Conservation (phyloP, 2,888 invertebrate species). For the Temnothorax ravouxi region DNA sequence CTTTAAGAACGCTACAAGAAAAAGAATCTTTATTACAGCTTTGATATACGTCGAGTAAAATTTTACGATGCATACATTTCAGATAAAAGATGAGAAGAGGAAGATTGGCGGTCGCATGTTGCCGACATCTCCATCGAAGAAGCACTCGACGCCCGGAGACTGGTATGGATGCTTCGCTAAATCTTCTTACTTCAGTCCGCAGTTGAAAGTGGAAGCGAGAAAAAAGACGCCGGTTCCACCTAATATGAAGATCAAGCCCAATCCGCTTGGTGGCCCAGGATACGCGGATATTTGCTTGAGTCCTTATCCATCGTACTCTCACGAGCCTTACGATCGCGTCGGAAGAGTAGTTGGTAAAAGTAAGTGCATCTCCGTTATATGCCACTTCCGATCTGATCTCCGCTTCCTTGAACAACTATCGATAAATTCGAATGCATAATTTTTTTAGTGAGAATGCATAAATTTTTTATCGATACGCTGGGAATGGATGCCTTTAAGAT, state of each 20-base stretch:
- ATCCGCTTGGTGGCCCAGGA: slow-evolving; percentile 87
- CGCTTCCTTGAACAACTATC: background rate
- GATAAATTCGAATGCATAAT: slow-evolving; percentile 30
- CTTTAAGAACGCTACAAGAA: background rate
- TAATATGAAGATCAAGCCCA: slow-evolving; percentile 79
- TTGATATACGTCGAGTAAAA: background rate
- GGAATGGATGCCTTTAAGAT: background rate
- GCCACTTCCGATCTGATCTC: slow-evolving; percentile 7
- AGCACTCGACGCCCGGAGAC: slow-evolving; percentile 87
- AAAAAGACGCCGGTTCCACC: slow-evolving; percentile 62
- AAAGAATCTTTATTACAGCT: background rate
- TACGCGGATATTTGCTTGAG: slow-evolving; percentile 87
- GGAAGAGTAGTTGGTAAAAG: slow-evolving; percentile 19
- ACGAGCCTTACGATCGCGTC: slow-evolving; percentile 76
- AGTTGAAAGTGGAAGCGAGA: slow-evolving; percentile 62
- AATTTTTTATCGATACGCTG: background rate
- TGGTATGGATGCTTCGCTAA: slow-evolving; percentile 87
- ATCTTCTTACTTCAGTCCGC: slow-evolving; percentile 80
- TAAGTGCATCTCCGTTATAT: slow-evolving; percentile 38
- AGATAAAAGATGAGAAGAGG: slow-evolving; percentile 44
- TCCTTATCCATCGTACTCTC: slow-evolving; percentile 83
- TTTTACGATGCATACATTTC: slow-evolving; percentile 12
- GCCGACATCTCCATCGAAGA: slow-evolving; percentile 83
- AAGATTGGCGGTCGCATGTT: slow-evolving; percentile 62
- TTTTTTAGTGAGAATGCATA: background rate